phyloP scores from a whole-genome alignment of 2,888 invertebrate species.

The Sarcophaga caerulescens region DNA sequence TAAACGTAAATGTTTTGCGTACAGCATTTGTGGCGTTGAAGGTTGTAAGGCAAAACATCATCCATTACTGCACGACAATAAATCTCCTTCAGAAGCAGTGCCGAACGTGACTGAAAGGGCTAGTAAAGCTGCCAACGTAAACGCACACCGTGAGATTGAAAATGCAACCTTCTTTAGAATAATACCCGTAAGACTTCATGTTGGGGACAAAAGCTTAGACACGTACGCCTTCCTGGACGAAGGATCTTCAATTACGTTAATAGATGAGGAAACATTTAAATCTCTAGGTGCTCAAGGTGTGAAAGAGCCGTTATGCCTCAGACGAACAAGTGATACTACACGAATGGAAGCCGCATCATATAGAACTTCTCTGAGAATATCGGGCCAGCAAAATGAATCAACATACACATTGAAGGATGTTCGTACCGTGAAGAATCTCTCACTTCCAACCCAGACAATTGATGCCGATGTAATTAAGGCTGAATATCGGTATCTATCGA shows the following conservation, averaged over 20 bases:
- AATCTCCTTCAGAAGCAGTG: too few relatives aligned
- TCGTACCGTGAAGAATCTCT: constrained; percentile 12
- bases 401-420: background rate
- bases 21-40: constrained; percentile 29
- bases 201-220: constrained; percentile 1
- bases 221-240: constrained; percentile 38
- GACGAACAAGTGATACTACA: constrained; percentile 29
- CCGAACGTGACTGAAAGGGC: background rate
- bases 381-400: background rate
- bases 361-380: constrained; percentile 24
- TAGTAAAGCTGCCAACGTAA: background rate
- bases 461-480: background rate
- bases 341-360: constrained; percentile 23
- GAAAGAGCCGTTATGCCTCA: constrained; percentile 10
- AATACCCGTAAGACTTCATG: constrained; percentile 24
- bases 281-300: constrained; percentile 4
- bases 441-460: constrained; percentile 3
- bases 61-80: constrained; percentile 30
- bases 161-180: constrained; percentile 25
- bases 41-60: constrained; percentile 50
- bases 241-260: constrained; percentile 29
- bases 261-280: constrained; percentile 14
- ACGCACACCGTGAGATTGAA: constrained; percentile 29
- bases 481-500: constrained; percentile 21
- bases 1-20: constrained; percentile 18